Evolutionary conservation across 2,797 vertebrate genomes (phyloP).

Genomic region (Ataeniobius toweri): DNA sequence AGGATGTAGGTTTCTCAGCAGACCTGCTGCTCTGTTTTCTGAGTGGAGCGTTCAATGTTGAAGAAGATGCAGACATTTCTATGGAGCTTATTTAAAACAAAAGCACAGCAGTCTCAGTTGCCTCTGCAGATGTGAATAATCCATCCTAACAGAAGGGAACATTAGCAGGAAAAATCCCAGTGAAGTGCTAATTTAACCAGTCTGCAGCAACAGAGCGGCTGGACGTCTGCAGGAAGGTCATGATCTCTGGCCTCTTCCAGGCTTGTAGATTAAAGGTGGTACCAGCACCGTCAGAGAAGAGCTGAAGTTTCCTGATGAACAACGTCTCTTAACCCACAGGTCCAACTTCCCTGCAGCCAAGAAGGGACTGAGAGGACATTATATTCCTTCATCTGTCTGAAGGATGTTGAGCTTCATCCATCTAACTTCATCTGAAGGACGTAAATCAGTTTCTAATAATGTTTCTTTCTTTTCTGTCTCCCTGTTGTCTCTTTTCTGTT

Average conservation of each 20-base stretch:
- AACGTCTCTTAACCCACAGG: background rate
- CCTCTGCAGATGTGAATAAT: too few relatives aligned
- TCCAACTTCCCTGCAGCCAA: background rate
- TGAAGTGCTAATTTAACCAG: too few relatives aligned
- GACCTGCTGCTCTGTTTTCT: too few relatives aligned
- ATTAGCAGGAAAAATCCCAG: too few relatives aligned
- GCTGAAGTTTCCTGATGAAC: background rate
- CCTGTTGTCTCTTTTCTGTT: constrained; percentile 7
- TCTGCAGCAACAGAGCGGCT: background rate
- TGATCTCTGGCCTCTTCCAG: background rate
- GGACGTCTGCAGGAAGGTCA: background rate
- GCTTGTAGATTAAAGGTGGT: background rate
- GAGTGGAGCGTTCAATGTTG: too few relatives aligned
- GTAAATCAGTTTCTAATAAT: background rate
- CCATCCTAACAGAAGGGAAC: too few relatives aligned
- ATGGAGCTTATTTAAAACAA: too few relatives aligned
- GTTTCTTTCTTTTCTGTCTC: constrained; percentile 5
- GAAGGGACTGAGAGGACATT: background rate
- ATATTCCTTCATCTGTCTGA: background rate
- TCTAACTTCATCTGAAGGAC: too few relatives aligned
- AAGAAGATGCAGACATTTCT: too few relatives aligned
- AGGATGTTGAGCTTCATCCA: background rate
- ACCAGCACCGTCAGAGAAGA: background rate
- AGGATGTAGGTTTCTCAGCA: too few relatives aligned
- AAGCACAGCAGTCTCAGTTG: too few relatives aligned